A percentile compares a stretch with the other conserved stretches of the same genome.
phyloP scores from a whole-genome alignment of 2,797 vertebrate species.

The Serranus cabrilla region DNA sequence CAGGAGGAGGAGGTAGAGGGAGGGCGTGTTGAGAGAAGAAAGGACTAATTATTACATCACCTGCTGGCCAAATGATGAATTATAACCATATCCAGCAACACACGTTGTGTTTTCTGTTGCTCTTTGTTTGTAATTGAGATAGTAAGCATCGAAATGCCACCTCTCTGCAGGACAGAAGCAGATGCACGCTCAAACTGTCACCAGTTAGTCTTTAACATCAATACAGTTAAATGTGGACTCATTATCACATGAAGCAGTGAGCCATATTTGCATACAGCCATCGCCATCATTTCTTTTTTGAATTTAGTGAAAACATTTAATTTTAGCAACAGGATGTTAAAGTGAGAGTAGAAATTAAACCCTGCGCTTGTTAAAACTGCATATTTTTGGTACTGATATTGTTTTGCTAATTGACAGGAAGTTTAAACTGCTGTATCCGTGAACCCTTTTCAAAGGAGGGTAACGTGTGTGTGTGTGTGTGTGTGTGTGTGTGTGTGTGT shows the following conservation, averaged over 20 bases:
- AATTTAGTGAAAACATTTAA: neutral
- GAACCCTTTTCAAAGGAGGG: neutral
- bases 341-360: neutral
- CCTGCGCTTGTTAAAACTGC: neutral
- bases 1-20: neutral
- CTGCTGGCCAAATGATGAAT: neutral
- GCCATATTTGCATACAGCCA: neutral
- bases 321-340: neutral
- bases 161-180: neutral
- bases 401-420: neutral
- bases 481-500: too few relatives aligned
- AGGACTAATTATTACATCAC: neutral
- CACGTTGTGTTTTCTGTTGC: neutral
- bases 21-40: neutral
- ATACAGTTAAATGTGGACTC: neutral
- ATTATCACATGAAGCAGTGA: neutral
- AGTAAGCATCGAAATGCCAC: neutral
- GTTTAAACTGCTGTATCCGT: too few relatives aligned
- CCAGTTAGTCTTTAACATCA: conserved; percentile 9
- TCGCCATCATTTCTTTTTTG: neutral
- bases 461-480: too few relatives aligned
- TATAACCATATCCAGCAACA: neutral
- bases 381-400: neutral
- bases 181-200: neutral
- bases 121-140: neutral